These are phyloP conservation scores for Agrotis segetum DNA, from an alignment of 2,888 invertebrate genomes.

Conservation along the genomic window DNA sequence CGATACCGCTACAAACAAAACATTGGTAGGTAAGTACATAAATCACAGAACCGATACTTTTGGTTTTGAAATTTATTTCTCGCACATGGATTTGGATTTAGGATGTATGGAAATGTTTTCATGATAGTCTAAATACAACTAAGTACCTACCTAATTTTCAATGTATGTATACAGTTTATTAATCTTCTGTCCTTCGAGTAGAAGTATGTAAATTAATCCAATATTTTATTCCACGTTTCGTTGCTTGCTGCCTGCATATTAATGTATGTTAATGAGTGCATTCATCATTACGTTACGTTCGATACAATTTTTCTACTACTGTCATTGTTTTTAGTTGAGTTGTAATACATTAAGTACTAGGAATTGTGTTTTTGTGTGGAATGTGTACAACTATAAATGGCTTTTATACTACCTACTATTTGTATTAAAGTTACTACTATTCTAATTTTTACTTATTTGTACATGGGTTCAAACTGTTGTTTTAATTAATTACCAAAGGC, in stretches of 20 bases:
- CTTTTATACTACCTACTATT: not conserved
- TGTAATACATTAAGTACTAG: not conserved
- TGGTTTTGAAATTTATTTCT: not conserved
- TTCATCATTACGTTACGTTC: slow-evolving; percentile 33
- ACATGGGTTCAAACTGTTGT: not conserved
- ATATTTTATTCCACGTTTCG: slow-evolving; percentile 15
- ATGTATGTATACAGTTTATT: slow-evolving; percentile 4
- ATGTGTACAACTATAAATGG: slow-evolving; percentile 5
- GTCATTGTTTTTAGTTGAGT: slow-evolving; percentile 13
- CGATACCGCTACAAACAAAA: not conserved
- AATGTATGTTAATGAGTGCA: slow-evolving; percentile 31
- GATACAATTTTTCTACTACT: slow-evolving; percentile 13
- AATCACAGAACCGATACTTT: not conserved
- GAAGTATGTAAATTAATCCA: slow-evolving; percentile 24
- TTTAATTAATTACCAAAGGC: not conserved
- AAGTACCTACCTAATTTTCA: not conserved
- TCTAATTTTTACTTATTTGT: not conserved
- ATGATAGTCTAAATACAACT: not conserved
- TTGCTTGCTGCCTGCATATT: slow-evolving; percentile 3
- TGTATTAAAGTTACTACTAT: too few species aligned
- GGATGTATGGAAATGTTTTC: not conserved
- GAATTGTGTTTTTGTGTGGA: slow-evolving; percentile 1
- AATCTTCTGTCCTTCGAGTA: not conserved
- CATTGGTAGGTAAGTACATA: too few species aligned
- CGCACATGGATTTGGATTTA: not conserved